Conservation (phyloP, 2,888 invertebrate genomes). For the Nyleta sp. region DNA sequence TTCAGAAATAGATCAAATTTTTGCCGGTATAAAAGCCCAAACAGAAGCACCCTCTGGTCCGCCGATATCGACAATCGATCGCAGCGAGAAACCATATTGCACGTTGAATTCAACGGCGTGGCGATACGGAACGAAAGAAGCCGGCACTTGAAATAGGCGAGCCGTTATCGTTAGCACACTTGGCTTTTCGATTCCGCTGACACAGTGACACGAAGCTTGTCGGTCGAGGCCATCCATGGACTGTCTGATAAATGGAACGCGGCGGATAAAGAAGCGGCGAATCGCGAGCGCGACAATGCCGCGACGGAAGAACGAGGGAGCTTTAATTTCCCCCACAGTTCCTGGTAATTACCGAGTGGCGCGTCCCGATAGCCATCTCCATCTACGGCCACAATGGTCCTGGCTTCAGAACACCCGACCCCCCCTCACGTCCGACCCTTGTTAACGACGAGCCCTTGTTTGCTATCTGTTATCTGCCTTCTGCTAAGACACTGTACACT, state of each 20-base stretch:
- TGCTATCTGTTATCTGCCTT: slow-evolving; percentile 63
- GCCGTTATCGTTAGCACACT: slow-evolving; percentile 62
- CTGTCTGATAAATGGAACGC: slow-evolving; percentile 78
- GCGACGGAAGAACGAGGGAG: slow-evolving; percentile 79
- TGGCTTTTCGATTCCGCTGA: slow-evolving; percentile 75
- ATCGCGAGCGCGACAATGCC: slow-evolving; percentile 74
- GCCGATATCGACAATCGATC: slow-evolving; percentile 44
- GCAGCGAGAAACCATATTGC: slow-evolving; percentile 40
- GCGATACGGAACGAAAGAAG: slow-evolving; percentile 49
- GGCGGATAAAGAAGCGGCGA: slow-evolving; percentile 74
- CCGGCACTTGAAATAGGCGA: slow-evolving; percentile 54
- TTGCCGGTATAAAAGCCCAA: too few relatives aligned
- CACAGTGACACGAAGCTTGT: slow-evolving; percentile 79
- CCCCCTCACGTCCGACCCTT: slow-evolving; percentile 59
- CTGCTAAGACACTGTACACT: slow-evolving; percentile 55
- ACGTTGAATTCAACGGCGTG: slow-evolving; percentile 38
- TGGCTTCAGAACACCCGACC: slow-evolving; percentile 63
- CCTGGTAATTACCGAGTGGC: slow-evolving; percentile 80
- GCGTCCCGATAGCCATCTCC: slow-evolving; percentile 78
- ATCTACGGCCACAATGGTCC: slow-evolving; percentile 78
- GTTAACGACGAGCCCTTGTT: slow-evolving; percentile 63
- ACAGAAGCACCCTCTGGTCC: background rate
- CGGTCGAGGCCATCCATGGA: slow-evolving; percentile 73
- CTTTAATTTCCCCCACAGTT: slow-evolving; percentile 81
- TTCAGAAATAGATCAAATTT: too few relatives aligned